Base-by-base conservation (phyloP, 2,113 vertebrate species). In the Scomber colias region DNA sequence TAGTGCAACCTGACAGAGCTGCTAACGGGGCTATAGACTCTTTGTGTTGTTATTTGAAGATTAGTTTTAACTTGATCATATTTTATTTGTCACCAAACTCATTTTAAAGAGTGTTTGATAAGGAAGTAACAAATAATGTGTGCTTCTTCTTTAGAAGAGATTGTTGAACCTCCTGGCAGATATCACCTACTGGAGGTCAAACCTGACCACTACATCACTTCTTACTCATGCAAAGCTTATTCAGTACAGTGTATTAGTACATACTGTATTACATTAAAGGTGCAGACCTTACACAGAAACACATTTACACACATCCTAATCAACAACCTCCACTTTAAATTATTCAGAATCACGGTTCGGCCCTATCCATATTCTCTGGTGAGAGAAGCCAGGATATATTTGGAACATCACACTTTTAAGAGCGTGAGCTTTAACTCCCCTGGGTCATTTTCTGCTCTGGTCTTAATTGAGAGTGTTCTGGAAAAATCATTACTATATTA, bases 401-500 rank as follows among this genome's bases (percentile, higher is more conserved):
- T 93, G 90, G 89, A 94, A 89, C 92, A 93, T 94, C 90, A 90
- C 91, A 93, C 90, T 90, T 93, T 95, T 93, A 92, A 92, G 82
- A 93, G 93, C 87, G 82, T 92, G 88, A 92, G 89, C 86, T 91
- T 79, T 67, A 85, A 80, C 80, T 95, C 94, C 93, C 93, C 73
- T 81, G 93, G 90, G 93, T 93, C 92, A 93, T 94, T 95, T 95
- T 92, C 92, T 93, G 91, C 90, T 93, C 90, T 87, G 90, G 89
- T 93, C 92, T 95, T 95, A 95, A 95, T 95, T 95, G 92, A 95
- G 94, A 95, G 92, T 94, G 92, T 94, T 95, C 93, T 94, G 92
- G 92, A 93, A 95, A 95, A 95, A 95, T 95, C 94, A 94, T 95
- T 95, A 95, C 93, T 90, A 94, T 95, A 95, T 95, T 94, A 95